A percentile compares a stretch with the other conserved stretches of the same genome.
Evolutionary conservation across 2,888 invertebrate genomes (phyloP).

Genomic region (Agrilus mali): DNA sequence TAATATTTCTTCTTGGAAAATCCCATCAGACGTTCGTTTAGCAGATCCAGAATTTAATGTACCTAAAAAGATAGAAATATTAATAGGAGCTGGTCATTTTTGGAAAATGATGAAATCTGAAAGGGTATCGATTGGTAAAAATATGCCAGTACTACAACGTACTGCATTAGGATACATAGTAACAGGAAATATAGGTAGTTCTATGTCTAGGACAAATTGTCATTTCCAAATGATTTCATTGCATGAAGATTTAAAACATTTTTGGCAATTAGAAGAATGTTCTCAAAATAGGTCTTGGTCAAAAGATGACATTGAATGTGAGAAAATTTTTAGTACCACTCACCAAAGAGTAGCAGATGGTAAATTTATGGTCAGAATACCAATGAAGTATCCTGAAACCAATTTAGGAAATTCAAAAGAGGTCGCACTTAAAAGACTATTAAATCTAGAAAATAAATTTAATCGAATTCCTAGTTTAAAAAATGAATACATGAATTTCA

Average conservation of each 20-base stretch:
- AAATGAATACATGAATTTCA: neutral
- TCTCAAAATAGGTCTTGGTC: neutral
- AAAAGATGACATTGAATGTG: neutral
- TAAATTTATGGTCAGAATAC: neutral
- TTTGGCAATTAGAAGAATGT: neutral
- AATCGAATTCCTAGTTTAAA: neutral
- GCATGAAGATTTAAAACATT: neutral
- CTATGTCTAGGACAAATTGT: too few species aligned
- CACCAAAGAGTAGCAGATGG: neutral
- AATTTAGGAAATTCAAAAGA: neutral
- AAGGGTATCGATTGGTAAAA: too few species aligned
- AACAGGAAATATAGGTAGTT: too few species aligned
- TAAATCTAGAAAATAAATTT: slow-evolving; percentile 1
- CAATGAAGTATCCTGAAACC: neutral
- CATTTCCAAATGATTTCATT: too few species aligned
- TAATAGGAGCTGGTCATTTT: too few species aligned
- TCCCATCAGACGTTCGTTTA: too few species aligned
- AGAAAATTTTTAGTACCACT: neutral
- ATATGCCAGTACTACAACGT: too few species aligned
- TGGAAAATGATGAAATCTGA: too few species aligned
- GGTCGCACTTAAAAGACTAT: neutral
- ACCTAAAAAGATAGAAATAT: too few species aligned
- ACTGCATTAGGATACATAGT: too few species aligned
- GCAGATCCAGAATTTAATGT: too few species aligned
- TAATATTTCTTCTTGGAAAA: too few species aligned